Evolutionary conservation across 2,888 invertebrate species (phyloP), one percentile per base, ranked within the genome.

Genomic region (Epistrophella euchroma): DNA sequence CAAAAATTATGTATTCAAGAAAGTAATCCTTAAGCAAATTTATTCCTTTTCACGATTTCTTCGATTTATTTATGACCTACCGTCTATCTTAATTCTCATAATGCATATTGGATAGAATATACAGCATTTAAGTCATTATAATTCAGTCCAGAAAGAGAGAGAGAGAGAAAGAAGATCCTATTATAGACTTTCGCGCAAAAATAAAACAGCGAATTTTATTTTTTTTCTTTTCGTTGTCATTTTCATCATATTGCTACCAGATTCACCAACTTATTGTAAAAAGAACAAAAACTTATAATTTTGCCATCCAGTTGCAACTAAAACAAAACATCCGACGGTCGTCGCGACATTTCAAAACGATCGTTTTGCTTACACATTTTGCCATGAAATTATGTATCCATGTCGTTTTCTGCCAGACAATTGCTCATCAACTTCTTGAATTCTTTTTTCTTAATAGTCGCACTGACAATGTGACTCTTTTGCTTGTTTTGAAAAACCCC

Each of bases 371-470:
- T 66, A 68, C 43, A 68, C 43, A 77, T 76, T 86, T 81, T 66
- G 82, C 82, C 32, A 82, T 78, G 71, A 71, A 77, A 77, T 85
- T 68, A 78, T 86, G 70, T 74, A 78, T 71, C 77, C 82, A 78
- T 78, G 82, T 82, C 82, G 81, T 22, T 77, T 25, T 52, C 4
- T 25, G 17, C 58, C 82, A 82, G 82, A 82, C 86, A 82, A 86
- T 86, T 77, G 35, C 74, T 58, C 82, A 86, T 82, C 70, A 74
- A 56, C 73, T 58, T 80, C 56, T 64, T 71, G 9, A 19, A 56
- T 56, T 52, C 9, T 13, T 40, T n/a, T 47, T 28, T 40, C 25
- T 52, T 19, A n/a, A n/a, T 17, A 7, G 17, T 32, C 32, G 50
- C 32, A 17, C 28, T 52, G 56, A 50, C 28, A 76, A 22, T 19